Evolutionary conservation across 1,140 invertebrate genomes (phyloP).

Genomic region (Bradysia coprophila): DNA sequence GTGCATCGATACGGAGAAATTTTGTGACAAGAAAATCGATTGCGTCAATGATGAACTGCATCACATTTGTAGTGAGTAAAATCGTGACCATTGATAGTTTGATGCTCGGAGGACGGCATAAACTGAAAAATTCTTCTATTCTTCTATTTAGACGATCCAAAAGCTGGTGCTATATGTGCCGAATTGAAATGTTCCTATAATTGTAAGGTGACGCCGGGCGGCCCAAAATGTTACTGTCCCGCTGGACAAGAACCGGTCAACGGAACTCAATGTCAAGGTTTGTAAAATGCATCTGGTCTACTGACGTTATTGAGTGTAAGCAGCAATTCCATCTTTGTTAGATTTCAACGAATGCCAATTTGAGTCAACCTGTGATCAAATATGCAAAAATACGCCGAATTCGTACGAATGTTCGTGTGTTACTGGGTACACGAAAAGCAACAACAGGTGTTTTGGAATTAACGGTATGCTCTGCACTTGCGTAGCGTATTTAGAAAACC

Average conservation of each 20-base stretch:
- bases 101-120: background rate
- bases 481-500: background rate
- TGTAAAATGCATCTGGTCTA: slow-evolving; percentile 8
- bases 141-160: background rate
- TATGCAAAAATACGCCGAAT: slow-evolving; percentile 51
- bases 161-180: slow-evolving; percentile 26
- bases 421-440: slow-evolving; percentile 42
- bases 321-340: slow-evolving; percentile 15
- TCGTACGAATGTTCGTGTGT: slow-evolving; percentile 58
- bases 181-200: slow-evolving; percentile 40
- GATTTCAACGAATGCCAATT: slow-evolving; percentile 56
- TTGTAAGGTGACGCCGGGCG: slow-evolving; percentile 41
- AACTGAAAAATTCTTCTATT: slow-evolving; percentile 1
- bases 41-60: slow-evolving; percentile 44
- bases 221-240: slow-evolving; percentile 54
- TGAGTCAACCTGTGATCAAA: slow-evolving; percentile 60
- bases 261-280: slow-evolving; percentile 40
- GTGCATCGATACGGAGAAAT: slow-evolving; percentile 58
- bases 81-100: slow-evolving; percentile 15
- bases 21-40: slow-evolving; percentile 60
- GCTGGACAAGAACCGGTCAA: slow-evolving; percentile 48
- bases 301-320: slow-evolving; percentile 2
- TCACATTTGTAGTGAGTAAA: slow-evolving; percentile 30
- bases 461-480: slow-evolving; percentile 35
- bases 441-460: slow-evolving; percentile 37